Evolutionary conservation across 2,113 vertebrate species (phyloP), one percentile per base, ranked within the genome.

Genomic region (Serranochromis macrocephalus): DNA sequence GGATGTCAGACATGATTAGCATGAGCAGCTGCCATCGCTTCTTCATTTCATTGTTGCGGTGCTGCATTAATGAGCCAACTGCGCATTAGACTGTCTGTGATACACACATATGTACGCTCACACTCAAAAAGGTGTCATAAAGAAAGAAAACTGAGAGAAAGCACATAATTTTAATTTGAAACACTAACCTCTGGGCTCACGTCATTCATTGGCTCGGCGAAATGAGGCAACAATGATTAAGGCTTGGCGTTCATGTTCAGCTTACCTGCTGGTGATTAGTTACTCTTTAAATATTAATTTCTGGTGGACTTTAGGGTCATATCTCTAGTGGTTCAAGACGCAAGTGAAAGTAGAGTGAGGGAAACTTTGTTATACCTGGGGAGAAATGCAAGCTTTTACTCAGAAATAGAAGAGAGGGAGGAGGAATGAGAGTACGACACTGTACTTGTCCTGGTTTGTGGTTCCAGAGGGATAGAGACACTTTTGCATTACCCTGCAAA

Each of bases 371-470:
- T 47, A 9, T 82, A 90, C 47, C 66, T 57, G 7, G 42, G 19
- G 61, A 84, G 38, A 91, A 83, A 93, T 75, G 82, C 55, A 40
- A 85, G 85, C 85, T 86, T 88, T 89, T 80, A 86, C 84, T 91
- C 91, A 88, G 87, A 93, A 93, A 93, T 88, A 93, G 83, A 93
- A 55, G 31, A 16, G 33, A 33, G 79, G 14, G 33, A n/a, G 82
- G 75, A 85, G 83, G 73, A 90, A 84, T 83, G 88, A 91, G 89
- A 88, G 91, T 86, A 89, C 58, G 84, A 86, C 55, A 66, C 86
- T 85, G 89, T 94, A 51, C 45, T 68, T 78, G 95, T 91, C 93
- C 94, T 96, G 94, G 93, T 94, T 96, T 95, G 91, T 86, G 93
- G 90, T 87, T 94, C 95, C 94, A 90, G 80, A 84, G 94, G 94